These are phyloP conservation scores for Delia radicum DNA, from an alignment of 1,140 invertebrate genomes.

Conservation along the genomic window DNA sequence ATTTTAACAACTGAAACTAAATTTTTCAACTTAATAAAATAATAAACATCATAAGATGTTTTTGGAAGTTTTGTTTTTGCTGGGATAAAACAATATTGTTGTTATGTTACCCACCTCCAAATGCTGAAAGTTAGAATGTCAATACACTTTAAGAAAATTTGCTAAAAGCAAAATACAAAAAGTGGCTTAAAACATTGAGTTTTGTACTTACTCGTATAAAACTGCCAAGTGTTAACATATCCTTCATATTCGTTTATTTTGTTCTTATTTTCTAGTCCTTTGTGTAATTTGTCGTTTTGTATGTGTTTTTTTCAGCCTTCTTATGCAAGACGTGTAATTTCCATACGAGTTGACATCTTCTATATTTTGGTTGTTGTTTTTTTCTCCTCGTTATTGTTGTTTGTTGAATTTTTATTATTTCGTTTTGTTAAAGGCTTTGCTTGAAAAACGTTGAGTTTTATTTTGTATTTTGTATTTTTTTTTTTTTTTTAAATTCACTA, in stretches of 20 bases:
- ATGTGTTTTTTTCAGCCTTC: not conserved
- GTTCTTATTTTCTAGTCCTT: not conserved
- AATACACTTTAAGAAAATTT: too few species aligned
- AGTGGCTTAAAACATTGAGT: not conserved
- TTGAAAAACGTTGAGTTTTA: not conserved
- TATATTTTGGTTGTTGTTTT: not conserved
- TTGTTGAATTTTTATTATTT: not conserved
- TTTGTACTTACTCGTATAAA: not conserved
- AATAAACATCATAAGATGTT: too few species aligned
- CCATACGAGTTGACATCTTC: constrained; percentile 5
- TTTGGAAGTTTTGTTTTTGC: too few species aligned
- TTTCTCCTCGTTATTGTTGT: not conserved
- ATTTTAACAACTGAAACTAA: too few species aligned
- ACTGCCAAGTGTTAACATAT: not conserved
- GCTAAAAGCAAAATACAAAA: too few species aligned
- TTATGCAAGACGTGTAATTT: constrained; percentile 1
- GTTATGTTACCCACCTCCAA: not conserved
- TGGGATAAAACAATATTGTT: not conserved
- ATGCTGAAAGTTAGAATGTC: not conserved
- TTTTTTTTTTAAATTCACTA: not conserved
- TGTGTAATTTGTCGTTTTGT: not conserved
- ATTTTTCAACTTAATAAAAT: too few species aligned
- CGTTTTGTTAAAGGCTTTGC: not conserved
- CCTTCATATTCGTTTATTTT: not conserved
- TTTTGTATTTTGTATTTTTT: not conserved